Evolutionary conservation across 2,888 invertebrate species (phyloP), one percentile per base, ranked within the genome.

Genomic region (Oligia latruncula): DNA sequence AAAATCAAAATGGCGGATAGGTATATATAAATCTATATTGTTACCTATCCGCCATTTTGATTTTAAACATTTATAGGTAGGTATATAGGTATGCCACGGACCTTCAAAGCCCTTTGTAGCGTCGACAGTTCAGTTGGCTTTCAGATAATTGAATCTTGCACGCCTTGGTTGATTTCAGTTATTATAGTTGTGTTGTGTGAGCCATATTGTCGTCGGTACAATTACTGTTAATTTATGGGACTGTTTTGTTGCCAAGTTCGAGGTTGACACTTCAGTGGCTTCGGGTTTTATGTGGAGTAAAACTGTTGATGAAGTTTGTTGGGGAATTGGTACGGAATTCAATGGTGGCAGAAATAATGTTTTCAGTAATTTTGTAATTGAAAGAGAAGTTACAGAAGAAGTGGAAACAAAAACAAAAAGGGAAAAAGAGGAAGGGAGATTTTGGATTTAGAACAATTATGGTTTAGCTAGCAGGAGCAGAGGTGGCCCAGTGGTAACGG

Each of bases 111-210:
- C 58, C n/a, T 46, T 80, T 55, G 35, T 64, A 20, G 58, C n/a
- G 55, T 29, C 49, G 40, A 68, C 15, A 70, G 43, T 76, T 52
- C 60, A 65, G 46, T 73, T 49, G 46, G 40, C 15, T 81, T 81
- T 84, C 81, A 77, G n/a, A 65, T 81, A 77, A 84, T 84, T 74
- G 81, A 81, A 85, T 85, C 73, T 76, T 73, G 58, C 52, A 46
- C 29, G 77, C 52, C 20, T 60, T 58, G 15, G 35, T 71, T 74
- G 46, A 77, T 43, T 71, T 67, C n/a, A 29, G 73, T 67, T 35
- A 40, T 49, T 13, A 13, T 49, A 49, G 49, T 49, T 49, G 49
- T 49, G 35, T 66, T 55, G 62, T 65, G 52, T 81, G 62, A 62
- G 46, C 64, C 11, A 49, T 67, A 74, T 67, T 74, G 78, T 74